phyloP scores from a whole-genome alignment of 30 jellyfish, hydroid and myxozoan species.

The Catostylus mosaicus region DNA sequence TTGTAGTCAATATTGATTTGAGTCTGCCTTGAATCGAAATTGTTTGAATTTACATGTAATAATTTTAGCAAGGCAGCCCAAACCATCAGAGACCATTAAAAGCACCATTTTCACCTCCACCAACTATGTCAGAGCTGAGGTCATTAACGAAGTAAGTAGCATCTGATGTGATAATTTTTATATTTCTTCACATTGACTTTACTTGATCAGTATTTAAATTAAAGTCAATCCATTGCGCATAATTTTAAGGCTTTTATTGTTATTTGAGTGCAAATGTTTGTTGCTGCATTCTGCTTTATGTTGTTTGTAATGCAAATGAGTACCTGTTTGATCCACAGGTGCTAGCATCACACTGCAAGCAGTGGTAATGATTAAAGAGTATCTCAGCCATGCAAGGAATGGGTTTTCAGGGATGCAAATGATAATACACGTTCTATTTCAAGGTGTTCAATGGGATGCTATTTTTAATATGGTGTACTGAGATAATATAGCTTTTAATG shows the following conservation, averaged over 20 bases:
- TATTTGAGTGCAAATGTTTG: neutral
- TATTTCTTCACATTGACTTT: neutral
- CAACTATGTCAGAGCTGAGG: slow-evolving; percentile 61
- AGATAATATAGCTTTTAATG: no score
- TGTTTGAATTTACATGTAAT: no score
- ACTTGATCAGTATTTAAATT: neutral
- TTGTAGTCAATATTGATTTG: no score
- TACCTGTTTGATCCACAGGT: slow-evolving; percentile 1
- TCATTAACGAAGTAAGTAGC: slow-evolving; percentile 71
- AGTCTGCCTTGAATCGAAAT: no score
- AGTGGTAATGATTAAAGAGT: neutral
- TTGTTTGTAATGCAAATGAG: neutral
- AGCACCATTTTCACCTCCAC: slow-evolving; percentile 77
- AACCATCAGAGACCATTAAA: slow-evolving; percentile 15
- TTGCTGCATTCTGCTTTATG: neutral
- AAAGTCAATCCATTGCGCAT: neutral
- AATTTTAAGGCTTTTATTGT: neutral
- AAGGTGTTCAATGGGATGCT: no score
- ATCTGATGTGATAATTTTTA: neutral
- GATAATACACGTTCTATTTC: no score
- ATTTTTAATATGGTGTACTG: no score
- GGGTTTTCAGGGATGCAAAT: no score
- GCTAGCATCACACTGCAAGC: neutral
- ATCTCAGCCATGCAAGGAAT: no score
- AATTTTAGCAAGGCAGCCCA: slow-evolving; percentile 10